Evolutionary conservation across 2,797 vertebrate species (phyloP).

Genomic region (Pygocentrus nattereri): DNA sequence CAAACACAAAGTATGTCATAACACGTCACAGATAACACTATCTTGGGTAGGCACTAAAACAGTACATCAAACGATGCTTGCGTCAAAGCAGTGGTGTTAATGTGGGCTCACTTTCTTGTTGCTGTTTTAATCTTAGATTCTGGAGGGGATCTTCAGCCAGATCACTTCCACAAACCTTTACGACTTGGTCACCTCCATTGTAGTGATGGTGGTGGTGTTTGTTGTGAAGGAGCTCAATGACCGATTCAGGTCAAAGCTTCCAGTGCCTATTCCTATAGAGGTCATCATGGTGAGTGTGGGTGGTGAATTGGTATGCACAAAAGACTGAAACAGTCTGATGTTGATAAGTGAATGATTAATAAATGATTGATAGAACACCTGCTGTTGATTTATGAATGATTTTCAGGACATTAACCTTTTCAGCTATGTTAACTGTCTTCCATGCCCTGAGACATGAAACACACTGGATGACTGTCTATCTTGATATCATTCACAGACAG

Average conservation of each 20-base stretch:
- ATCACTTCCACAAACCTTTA: conserved; percentile 87
- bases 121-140: conserved; percentile 78
- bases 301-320: not conserved
- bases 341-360: too few species aligned
- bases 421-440: not conserved
- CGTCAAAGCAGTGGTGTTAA: not conserved
- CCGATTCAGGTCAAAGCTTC: conserved; percentile 88
- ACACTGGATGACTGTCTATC: not conserved
- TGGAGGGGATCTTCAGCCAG: conserved; percentile 83
- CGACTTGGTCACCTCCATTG: conserved; percentile 87
- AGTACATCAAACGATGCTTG: not conserved
- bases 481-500: conserved; percentile 78
- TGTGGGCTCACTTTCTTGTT: not conserved
- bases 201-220: conserved; percentile 87
- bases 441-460: not conserved
- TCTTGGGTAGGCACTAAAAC: conserved; percentile 3
- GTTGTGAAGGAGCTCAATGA: conserved; percentile 93
- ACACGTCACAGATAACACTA: conserved; percentile 1
- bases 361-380: too few species aligned
- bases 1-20: conserved; percentile 6
- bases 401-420: not conserved
- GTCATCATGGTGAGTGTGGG: conserved; percentile 87
- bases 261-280: conserved; percentile 93
- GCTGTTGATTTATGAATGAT: conserved; percentile 11
- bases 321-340: not conserved